phyloP scores from a whole-genome alignment of 2,113 vertebrate species.

The Rhegmatorhina hoffmannsi region DNA sequence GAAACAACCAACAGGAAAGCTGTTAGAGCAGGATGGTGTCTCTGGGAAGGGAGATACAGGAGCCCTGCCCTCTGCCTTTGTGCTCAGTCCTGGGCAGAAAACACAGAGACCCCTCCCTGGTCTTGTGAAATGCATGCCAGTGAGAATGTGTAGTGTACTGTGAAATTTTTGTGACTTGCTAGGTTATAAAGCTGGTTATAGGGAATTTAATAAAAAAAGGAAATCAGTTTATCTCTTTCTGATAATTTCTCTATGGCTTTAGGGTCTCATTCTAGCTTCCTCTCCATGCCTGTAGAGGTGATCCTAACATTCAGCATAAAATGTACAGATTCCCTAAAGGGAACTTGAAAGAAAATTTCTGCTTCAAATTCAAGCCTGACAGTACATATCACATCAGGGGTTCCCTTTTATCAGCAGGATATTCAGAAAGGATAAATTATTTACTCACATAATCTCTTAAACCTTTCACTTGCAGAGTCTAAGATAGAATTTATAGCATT shows the following conservation, averaged over 20 bases:
- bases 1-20: neutral
- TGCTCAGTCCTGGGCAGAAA: neutral
- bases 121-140: constrained; percentile 29
- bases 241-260: constrained; percentile 57
- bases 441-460: constrained; percentile 71
- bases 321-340: constrained; percentile 53
- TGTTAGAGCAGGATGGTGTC: neutral
- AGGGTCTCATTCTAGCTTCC: constrained; percentile 41
- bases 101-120: neutral
- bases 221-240: constrained; percentile 66
- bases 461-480: constrained; percentile 56
- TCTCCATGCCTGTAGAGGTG: constrained; percentile 30
- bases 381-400: constrained; percentile 48
- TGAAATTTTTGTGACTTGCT: constrained; percentile 49
- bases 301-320: constrained; percentile 51
- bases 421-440: constrained; percentile 69
- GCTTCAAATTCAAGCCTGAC: constrained; percentile 70
- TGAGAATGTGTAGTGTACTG: neutral
- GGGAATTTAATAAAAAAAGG: constrained; percentile 68
- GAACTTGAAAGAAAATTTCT: constrained; percentile 54
- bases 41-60: neutral
- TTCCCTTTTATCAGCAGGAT: constrained; percentile 67
- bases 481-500: constrained; percentile 66
- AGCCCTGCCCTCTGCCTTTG: constrained; percentile 31
- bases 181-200: constrained; percentile 65